Conservation (phyloP, 2,888 invertebrate species). For the Cheilosia soror region DNA sequence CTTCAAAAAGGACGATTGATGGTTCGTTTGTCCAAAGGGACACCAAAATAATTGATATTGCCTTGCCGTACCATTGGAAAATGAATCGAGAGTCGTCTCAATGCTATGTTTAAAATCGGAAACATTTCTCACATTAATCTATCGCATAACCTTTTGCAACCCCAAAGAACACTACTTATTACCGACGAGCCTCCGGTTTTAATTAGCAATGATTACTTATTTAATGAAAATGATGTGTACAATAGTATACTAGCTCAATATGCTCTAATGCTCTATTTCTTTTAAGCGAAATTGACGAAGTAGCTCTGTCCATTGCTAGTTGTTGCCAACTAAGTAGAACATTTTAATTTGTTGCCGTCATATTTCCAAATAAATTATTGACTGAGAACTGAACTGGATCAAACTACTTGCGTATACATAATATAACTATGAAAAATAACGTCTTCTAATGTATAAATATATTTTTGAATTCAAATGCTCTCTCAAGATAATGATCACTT, state of each 20-base stretch:
- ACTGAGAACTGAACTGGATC: constrained; percentile 4
- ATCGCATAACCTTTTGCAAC: constrained; percentile 22
- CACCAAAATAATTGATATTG: too few relatives aligned
- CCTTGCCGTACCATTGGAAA: too few relatives aligned
- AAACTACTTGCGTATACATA: neutral
- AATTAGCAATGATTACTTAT: constrained; percentile 2
- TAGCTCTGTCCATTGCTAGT: neutral
- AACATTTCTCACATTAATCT: constrained; percentile 28
- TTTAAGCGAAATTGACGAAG: neutral
- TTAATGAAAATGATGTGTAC: neutral
- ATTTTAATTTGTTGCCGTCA: constrained; percentile 20
- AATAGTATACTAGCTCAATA: neutral
- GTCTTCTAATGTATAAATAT: too few relatives aligned
- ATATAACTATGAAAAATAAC: neutral
- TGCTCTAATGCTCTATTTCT: too few relatives aligned
- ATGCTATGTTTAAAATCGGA: neutral
- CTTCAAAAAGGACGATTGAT: too few relatives aligned
- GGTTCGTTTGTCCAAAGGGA: too few relatives aligned
- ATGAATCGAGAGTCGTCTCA: too few relatives aligned
- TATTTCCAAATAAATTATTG: constrained; percentile 13
- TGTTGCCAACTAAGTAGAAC: neutral
- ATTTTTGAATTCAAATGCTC: too few relatives aligned
- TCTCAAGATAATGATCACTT: too few relatives aligned
- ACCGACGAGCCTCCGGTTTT: constrained; percentile 3
- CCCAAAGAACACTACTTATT: neutral